A percentile compares a stretch with the other conserved stretches of the same genome.
phyloP scores from a whole-genome alignment of 2,797 vertebrate genomes.

The Cryptoprocta ferox region DNA sequence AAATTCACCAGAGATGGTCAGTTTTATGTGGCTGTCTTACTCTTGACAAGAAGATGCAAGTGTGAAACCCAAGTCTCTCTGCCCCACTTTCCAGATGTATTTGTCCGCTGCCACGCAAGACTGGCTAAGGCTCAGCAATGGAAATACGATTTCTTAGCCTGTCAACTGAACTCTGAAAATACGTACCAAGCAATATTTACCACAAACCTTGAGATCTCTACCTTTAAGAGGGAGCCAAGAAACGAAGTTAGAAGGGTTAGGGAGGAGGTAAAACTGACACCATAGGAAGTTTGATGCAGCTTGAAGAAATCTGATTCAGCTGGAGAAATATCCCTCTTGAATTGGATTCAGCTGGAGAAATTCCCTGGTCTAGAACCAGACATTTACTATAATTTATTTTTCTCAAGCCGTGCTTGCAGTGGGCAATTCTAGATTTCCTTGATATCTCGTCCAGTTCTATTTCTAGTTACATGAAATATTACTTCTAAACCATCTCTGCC shows the following conservation, averaged over 20 bases:
- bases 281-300: neutral
- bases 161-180: neutral
- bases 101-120: neutral
- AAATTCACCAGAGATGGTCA: neutral
- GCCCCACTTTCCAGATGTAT: neutral
- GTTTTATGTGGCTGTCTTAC: neutral
- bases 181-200: neutral
- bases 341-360: conserved; percentile 56
- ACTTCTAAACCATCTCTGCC: too few species aligned
- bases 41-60: neutral
- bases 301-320: conserved; percentile 37
- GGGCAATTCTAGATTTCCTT: neutral
- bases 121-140: neutral
- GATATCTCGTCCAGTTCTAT: neutral
- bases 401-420: neutral
- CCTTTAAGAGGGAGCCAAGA: neutral
- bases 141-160: neutral
- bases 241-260: neutral
- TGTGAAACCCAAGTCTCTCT: neutral
- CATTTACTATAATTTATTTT: conserved; percentile 30
- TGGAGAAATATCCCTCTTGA: conserved; percentile 26
- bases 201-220: neutral
- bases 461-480: neutral
- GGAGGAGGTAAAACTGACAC: neutral
- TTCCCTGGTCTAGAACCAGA: neutral